Conservation (phyloP, 2,113 vertebrate species). For the Carassius gibelio region DNA sequence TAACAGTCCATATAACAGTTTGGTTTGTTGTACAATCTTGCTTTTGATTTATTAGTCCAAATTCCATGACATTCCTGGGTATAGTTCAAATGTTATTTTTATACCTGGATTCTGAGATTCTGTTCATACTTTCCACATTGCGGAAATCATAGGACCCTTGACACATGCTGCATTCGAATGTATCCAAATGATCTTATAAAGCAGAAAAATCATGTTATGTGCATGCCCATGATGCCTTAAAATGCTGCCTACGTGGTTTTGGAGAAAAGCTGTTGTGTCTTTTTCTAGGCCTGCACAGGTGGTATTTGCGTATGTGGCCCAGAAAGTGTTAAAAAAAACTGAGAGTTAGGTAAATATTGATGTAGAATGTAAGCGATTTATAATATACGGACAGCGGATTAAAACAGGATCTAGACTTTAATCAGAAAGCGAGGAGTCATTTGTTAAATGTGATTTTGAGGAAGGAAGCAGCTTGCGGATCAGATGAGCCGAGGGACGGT, state of each 20-base stretch:
- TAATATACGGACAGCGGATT: not conserved
- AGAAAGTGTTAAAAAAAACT: not conserved
- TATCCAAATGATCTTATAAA: too few species aligned
- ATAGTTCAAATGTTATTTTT: too few species aligned
- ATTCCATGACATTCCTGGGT: too few species aligned
- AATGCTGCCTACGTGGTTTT: constrained; percentile 25
- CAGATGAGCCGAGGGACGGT: constrained; percentile 51
- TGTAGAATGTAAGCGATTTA: too few species aligned
- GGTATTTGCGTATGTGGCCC: not conserved
- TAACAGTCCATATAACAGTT: too few species aligned
- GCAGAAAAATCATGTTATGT: too few species aligned
- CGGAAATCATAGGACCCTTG: too few species aligned
- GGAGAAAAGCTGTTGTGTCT: constrained; percentile 2
- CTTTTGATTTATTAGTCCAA: too few species aligned
- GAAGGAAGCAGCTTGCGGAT: constrained; percentile 42
- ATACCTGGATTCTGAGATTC: too few species aligned
- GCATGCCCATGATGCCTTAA: not conserved
- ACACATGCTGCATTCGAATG: too few species aligned
- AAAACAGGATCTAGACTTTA: constrained; percentile 12
- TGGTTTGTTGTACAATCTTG: too few species aligned
- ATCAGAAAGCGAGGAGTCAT: constrained; percentile 34
- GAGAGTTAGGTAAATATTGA: not conserved
- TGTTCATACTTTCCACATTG: too few species aligned
- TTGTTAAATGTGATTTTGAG: constrained; percentile 53
- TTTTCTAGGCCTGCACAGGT: constrained; percentile 23